Percentiles rank a stretch among this genome's conserved stretches.
Conservation (phyloP, 2,888 invertebrate species). For the Andrena chrysosceles region DNA sequence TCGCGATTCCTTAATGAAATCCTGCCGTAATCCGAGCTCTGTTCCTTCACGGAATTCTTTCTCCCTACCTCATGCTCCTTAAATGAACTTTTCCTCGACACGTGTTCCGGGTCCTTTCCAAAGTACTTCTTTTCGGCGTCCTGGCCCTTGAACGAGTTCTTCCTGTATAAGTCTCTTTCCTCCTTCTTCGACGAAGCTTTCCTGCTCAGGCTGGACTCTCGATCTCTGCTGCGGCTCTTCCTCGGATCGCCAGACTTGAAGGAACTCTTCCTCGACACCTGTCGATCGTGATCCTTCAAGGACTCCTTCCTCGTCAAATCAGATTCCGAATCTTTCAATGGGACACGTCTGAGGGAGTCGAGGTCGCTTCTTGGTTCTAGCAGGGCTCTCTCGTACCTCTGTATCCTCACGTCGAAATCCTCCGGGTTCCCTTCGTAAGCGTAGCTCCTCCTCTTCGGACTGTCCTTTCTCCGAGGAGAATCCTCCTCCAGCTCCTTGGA, state of each 20-base stretch:
- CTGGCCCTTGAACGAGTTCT: slow-evolving; percentile 47
- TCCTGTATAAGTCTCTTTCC: slow-evolving; percentile 46
- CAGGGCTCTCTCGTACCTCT: slow-evolving; percentile 74
- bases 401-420: slow-evolving; percentile 76
- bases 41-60: slow-evolving; percentile 50
- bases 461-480: slow-evolving; percentile 53
- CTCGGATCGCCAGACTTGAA: slow-evolving; percentile 57
- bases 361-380: slow-evolving; percentile 67
- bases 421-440: slow-evolving; percentile 72
- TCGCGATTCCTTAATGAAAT: slow-evolving; percentile 65
- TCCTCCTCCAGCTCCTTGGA: slow-evolving; percentile 66
- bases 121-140: slow-evolving; percentile 49
- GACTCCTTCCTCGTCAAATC: slow-evolving; percentile 57
- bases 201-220: slow-evolving; percentile 46
- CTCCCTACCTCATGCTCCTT: slow-evolving; percentile 53
- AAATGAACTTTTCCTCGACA: slow-evolving; percentile 56
- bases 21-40: slow-evolving; percentile 57
- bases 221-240: slow-evolving; percentile 50
- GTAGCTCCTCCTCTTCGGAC: slow-evolving; percentile 68
- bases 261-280: slow-evolving; percentile 68
- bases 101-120: slow-evolving; percentile 52
- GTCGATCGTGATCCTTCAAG: slow-evolving; percentile 64
- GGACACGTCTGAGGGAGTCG: slow-evolving; percentile 64
- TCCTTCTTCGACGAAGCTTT: slow-evolving; percentile 59
- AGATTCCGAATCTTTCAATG: slow-evolving; percentile 52